Evolutionary conservation across 2,113 vertebrate species (phyloP).

Genomic region (Podarcis cretensis): DNA sequence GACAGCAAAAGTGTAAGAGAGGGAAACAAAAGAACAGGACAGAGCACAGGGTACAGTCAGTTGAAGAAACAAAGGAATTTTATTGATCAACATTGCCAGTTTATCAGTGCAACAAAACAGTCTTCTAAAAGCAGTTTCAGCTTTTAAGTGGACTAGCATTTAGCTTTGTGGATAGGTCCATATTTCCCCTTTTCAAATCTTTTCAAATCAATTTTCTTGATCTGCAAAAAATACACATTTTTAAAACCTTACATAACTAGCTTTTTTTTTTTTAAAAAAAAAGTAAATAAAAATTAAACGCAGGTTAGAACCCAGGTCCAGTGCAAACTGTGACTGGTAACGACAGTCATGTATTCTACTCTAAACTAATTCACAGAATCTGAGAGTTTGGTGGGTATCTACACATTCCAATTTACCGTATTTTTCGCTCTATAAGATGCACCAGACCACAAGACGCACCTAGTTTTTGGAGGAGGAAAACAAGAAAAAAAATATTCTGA

Average conservation of each 20-base stretch:
- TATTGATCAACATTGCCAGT: conserved; percentile 43
- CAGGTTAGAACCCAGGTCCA: background rate
- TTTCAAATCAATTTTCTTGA: background rate
- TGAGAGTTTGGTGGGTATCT: too few species aligned
- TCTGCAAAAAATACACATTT: background rate
- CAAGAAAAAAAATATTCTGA: too few species aligned
- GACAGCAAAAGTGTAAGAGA: conserved; percentile 71
- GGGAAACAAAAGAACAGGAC: conserved; percentile 75
- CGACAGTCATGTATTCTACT: background rate
- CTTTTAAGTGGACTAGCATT: conserved; percentile 30
- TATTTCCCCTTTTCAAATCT: background rate
- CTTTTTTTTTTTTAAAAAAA: background rate
- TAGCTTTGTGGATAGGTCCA: conserved; percentile 16
- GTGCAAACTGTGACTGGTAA: background rate
- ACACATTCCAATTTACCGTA: background rate
- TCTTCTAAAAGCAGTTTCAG: conserved; percentile 6
- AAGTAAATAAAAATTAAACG: background rate
- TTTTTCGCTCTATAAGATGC: too few species aligned
- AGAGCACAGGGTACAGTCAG: conserved; percentile 74
- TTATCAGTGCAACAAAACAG: conserved; percentile 62
- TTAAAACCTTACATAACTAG: background rate
- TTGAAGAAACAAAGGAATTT: conserved; percentile 61
- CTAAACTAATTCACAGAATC: background rate
- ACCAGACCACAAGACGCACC: too few species aligned
- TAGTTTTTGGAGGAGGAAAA: too few species aligned